Conservation (phyloP, 2,797 vertebrate genomes). For the Chromis chromis region DNA sequence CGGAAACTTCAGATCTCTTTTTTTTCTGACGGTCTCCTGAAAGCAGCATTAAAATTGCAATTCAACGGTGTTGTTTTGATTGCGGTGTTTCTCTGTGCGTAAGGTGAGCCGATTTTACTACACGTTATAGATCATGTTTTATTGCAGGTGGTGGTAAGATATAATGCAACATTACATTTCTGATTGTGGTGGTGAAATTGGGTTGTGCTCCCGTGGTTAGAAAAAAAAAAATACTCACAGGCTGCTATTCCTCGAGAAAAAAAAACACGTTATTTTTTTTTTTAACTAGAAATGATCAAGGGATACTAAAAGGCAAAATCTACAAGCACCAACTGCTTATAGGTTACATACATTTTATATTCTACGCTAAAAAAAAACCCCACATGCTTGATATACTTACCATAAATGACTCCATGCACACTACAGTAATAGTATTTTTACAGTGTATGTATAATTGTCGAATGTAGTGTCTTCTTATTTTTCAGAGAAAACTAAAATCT, state of each 20-base stretch:
- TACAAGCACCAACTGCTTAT: neutral
- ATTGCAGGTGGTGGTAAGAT: neutral
- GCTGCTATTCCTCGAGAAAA: neutral
- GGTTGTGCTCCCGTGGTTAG: neutral
- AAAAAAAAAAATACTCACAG: neutral
- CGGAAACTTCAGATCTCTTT: fast-evolving
- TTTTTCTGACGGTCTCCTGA: fast-evolving
- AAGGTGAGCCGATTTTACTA: conserved; percentile 62
- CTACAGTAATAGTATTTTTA: neutral
- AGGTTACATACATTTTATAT: neutral
- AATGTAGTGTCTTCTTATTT: neutral
- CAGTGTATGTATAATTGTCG: neutral
- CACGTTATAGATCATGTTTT: conserved; percentile 15
- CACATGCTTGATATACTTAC: conserved; percentile 1
- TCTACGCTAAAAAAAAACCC: neutral
- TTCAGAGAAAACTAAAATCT: conserved; percentile 1
- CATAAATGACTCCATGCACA: neutral
- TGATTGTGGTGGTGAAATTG: neutral
- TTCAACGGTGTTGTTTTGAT: conserved; percentile 61
- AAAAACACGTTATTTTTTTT: conserved; percentile 14
- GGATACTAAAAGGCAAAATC: neutral
- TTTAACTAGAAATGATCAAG: conserved; percentile 2
- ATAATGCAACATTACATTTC: neutral
- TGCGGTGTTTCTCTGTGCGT: conserved; percentile 57
- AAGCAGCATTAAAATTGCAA: conserved; percentile 58